Conservation (phyloP, 2,797 vertebrate genomes). For the Pipistrellus kuhlii region DNA sequence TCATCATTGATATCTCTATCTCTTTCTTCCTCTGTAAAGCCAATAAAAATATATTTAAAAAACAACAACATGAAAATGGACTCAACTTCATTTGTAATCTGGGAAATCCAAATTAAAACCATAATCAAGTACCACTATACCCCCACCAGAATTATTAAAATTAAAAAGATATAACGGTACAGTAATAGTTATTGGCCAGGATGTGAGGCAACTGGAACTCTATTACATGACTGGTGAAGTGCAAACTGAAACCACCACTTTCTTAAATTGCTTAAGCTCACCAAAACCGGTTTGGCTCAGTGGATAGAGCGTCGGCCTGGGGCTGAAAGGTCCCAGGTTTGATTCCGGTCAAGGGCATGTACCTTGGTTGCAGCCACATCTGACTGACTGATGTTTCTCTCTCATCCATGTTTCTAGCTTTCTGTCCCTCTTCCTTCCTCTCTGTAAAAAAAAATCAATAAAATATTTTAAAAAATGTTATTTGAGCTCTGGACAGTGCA, state of each 20-base stretch:
- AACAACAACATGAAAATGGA: not conserved
- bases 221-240: not conserved
- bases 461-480: not conserved
- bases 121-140: not conserved
- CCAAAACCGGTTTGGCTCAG: too few species aligned
- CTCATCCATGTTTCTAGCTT: too few species aligned
- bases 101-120: conserved; percentile 2
- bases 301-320: too few species aligned
- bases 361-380: too few species aligned
- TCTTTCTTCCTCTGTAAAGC: too few species aligned
- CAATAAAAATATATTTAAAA: too few species aligned
- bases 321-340: too few species aligned
- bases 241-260: not conserved
- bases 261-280: not conserved
- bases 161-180: not conserved
- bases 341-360: too few species aligned
- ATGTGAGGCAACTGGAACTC: not conserved
- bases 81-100: conserved; percentile 20
- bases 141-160: not conserved
- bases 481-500: not conserved
- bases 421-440: too few species aligned
- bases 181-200: not conserved
- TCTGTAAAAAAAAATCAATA: too few species aligned
- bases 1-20: too few species aligned
- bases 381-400: too few species aligned